These are phyloP conservation scores for Leptodactylus fallax DNA, from an alignment of 2,797 vertebrate species.

Conservation along the genomic window DNA sequence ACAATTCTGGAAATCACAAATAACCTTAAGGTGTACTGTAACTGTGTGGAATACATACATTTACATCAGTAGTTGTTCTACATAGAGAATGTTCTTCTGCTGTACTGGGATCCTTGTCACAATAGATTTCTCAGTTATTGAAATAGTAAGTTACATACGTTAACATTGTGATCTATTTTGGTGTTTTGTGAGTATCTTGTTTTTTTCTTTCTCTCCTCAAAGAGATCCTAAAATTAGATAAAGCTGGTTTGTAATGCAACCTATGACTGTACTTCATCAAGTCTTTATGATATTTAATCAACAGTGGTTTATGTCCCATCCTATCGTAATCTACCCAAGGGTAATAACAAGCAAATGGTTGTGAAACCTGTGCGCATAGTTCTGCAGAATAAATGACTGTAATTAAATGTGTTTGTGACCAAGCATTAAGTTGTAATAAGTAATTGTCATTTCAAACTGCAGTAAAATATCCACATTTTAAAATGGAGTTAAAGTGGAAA, in stretches of 20 bases:
- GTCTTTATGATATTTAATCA: slow-evolving; percentile 62
- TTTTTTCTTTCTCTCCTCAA: not conserved
- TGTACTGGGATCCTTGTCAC: not conserved
- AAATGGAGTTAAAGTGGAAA: slow-evolving; percentile 15
- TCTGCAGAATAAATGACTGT: slow-evolving; percentile 54
- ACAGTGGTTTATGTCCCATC: slow-evolving; percentile 61
- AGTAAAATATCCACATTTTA: slow-evolving; percentile 44
- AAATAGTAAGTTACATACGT: no score
- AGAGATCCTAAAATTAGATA: slow-evolving; percentile 6
- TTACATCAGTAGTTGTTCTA: not conserved
- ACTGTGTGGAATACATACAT: not conserved
- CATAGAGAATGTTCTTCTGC: not conserved
- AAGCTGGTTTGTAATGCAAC: slow-evolving; percentile 23
- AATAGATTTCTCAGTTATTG: no score
- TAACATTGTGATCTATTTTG: not conserved
- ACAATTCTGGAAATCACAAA: not conserved
- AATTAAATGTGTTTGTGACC: slow-evolving; percentile 62
- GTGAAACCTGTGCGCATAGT: slow-evolving; percentile 53
- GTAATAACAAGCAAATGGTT: slow-evolving; percentile 60
- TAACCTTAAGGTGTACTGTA: not conserved
- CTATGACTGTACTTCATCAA: slow-evolving; percentile 50
- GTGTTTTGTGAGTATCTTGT: not conserved
- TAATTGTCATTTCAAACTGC: slow-evolving; percentile 46
- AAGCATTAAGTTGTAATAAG: slow-evolving; percentile 44
- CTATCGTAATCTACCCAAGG: slow-evolving; percentile 52